These are phyloP conservation scores for Heterodera schachtii DNA, from an alignment of 1,140 invertebrate species.

Conservation along the genomic window DNA sequence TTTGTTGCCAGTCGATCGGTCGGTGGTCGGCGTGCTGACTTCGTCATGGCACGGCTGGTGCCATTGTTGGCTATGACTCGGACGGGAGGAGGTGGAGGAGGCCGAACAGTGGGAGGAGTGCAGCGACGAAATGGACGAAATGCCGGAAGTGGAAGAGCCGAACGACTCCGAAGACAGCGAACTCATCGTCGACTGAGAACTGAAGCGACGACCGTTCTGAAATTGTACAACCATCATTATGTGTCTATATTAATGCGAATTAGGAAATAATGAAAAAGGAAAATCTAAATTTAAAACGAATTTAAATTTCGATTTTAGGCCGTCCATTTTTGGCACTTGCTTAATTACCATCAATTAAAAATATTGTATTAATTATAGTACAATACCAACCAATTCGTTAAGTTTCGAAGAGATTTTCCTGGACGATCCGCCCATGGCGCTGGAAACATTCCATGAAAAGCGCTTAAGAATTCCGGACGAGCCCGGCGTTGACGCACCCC, in stretches of 20 bases:
- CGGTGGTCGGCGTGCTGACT: neutral
- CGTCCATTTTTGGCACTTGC: too few relatives aligned
- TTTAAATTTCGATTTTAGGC: too few relatives aligned
- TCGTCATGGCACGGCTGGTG: conserved; percentile 2
- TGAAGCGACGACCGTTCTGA: conserved; percentile 52
- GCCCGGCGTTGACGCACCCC: conserved; percentile 18
- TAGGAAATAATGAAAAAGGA: too few relatives aligned
- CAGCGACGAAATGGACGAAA: conserved; percentile 40
- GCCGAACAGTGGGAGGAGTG: conserved; percentile 33
- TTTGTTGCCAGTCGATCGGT: neutral
- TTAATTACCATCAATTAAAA: neutral
- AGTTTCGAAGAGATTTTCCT: conserved; percentile 50
- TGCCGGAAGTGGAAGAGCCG: conserved; percentile 56
- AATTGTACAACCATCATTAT: conserved; percentile 22
- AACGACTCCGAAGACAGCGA: conserved; percentile 50
- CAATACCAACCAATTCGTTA: conserved; percentile 38
- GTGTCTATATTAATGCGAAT: too few relatives aligned
- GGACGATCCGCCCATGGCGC: conserved; percentile 47
- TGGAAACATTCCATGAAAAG: conserved; percentile 62
- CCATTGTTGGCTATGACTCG: conserved; percentile 9
- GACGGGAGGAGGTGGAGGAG: conserved; percentile 2
- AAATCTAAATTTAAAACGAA: too few relatives aligned
- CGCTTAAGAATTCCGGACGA: conserved; percentile 56
- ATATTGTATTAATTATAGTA: neutral
- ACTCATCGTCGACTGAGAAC: conserved; percentile 49